Percentiles rank a stretch among this genome's conserved stretches.
Conservation (phyloP, 2,888 invertebrate genomes). For the Neuroscelio doddi region DNA sequence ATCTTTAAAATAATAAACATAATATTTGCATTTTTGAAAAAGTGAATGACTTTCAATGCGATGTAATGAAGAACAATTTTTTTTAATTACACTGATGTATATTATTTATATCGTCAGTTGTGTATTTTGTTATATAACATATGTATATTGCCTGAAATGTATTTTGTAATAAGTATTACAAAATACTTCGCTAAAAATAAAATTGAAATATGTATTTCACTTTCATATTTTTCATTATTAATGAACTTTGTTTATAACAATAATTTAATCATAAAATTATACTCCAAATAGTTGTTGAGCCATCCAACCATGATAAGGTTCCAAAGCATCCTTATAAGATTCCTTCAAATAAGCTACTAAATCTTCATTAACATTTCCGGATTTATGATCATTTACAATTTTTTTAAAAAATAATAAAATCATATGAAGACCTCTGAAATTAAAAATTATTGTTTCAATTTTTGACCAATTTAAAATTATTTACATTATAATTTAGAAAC, state of each 20-base stretch:
- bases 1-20: too few species aligned
- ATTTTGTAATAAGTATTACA: too few species aligned
- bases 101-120: too few species aligned
- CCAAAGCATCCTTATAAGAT: conserved; percentile 82
- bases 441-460: conserved; percentile 3
- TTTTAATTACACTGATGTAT: too few species aligned
- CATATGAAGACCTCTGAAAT: conserved; percentile 78
- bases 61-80: too few species aligned
- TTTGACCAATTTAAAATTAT: conserved; percentile 2
- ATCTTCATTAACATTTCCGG: conserved; percentile 73
- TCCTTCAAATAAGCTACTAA: conserved; percentile 77
- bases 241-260: background rate
- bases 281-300: conserved; percentile 83
- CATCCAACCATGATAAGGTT: conserved; percentile 84
- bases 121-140: too few species aligned
- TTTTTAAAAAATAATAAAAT: conserved; percentile 76
- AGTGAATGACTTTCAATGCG: too few species aligned
- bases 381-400: conserved; percentile 73
- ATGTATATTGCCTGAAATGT: too few species aligned
- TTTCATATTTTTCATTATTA: too few species aligned
- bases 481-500: background rate
- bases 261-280: too few species aligned
- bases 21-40: too few species aligned
- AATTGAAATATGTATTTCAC: too few species aligned
- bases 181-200: background rate